Conservation (phyloP, 2,888 invertebrate species). For the Drosophila hamatofila region DNA sequence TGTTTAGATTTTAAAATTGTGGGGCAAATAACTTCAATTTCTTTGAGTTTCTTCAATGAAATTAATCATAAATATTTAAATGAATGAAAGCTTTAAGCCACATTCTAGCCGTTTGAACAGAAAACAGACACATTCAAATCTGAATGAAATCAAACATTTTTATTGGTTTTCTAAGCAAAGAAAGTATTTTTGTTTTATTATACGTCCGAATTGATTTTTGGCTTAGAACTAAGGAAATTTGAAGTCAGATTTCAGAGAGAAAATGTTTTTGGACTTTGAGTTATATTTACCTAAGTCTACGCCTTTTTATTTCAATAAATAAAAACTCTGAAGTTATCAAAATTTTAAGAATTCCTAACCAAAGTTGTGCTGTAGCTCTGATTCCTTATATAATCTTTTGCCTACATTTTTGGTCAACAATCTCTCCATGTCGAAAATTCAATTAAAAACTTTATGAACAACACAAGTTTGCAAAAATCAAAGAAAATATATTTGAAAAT, state of each 20-base stretch:
- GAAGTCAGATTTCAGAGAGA: not conserved
- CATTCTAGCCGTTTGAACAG: too few relatives aligned
- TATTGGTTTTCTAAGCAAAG: not conserved
- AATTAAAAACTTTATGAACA: slow-evolving; percentile 25
- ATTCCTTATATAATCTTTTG: not conserved
- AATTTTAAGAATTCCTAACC: not conserved
- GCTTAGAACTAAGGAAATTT: not conserved
- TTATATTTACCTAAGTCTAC: not conserved
- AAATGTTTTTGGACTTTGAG: too few relatives aligned
- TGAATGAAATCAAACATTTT: not conserved
- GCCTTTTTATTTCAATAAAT: not conserved
- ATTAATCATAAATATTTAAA: not conserved
- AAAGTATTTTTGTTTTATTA: not conserved
- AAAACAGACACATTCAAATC: too few relatives aligned
- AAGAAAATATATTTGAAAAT: slow-evolving; percentile 50
- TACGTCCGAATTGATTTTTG: not conserved
- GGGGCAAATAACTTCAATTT: not conserved
- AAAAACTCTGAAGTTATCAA: not conserved
- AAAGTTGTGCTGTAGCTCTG: not conserved
- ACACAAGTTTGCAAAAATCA: slow-evolving; percentile 29
- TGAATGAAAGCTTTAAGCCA: not conserved
- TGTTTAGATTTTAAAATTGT: not conserved
- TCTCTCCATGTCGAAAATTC: not conserved
- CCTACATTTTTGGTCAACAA: not conserved
- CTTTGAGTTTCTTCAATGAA: not conserved